These are phyloP conservation scores for Heterochromis multidens DNA, from an alignment of 2,113 vertebrate genomes.

Conservation along the genomic window DNA sequence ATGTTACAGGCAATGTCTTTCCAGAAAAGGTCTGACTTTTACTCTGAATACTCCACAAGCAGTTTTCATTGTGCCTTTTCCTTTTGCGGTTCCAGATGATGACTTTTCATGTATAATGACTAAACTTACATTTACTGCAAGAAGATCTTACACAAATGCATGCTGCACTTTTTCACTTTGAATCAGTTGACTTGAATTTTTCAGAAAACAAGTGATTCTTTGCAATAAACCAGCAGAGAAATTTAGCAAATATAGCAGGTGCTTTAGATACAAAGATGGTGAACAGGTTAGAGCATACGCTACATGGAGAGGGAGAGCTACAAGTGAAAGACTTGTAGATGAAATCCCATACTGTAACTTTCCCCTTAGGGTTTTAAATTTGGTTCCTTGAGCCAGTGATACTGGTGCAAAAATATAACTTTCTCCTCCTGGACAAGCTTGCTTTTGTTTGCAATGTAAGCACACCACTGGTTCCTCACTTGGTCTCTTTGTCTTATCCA, in stretches of 20 bases:
- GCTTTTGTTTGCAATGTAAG: slow-evolving; percentile 40
- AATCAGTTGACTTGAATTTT: too few species aligned
- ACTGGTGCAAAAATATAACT: slow-evolving; percentile 21
- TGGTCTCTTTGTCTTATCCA: not conserved
- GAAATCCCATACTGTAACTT: slow-evolving; percentile 12
- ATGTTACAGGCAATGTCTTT: not conserved
- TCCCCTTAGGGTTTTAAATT: slow-evolving; percentile 29
- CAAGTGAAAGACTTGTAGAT: not conserved
- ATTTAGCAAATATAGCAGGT: not conserved
- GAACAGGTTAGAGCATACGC: not conserved
- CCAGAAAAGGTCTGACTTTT: not conserved
- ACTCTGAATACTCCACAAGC: not conserved
- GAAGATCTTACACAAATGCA: too few species aligned
- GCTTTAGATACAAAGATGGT: not conserved
- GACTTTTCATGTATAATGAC: not conserved
- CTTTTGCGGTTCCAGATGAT: not conserved
- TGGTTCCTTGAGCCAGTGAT: not conserved
- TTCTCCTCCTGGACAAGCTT: slow-evolving; percentile 22
- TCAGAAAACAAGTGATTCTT: too few species aligned
- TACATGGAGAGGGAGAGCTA: not conserved
- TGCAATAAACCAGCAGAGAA: too few species aligned
- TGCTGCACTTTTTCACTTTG: too few species aligned
- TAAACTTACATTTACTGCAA: too few species aligned
- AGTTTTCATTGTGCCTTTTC: not conserved
- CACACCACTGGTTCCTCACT: not conserved